Evolutionary conservation across 2,113 vertebrate species (phyloP).

Genomic region (Zosterops japonicus): DNA sequence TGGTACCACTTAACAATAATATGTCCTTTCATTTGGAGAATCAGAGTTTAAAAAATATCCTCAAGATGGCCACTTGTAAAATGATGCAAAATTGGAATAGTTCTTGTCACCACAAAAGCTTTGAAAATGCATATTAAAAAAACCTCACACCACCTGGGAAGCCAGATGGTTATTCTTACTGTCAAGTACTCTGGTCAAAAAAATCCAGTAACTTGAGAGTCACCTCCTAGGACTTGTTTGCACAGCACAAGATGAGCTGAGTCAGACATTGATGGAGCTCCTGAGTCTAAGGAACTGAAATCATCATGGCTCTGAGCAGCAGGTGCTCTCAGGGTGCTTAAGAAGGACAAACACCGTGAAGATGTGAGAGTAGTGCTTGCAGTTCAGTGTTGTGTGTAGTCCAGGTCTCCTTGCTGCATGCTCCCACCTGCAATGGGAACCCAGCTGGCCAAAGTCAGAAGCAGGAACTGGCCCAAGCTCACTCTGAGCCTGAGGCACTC

Average conservation of each 20-base stretch:
- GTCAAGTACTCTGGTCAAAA: not conserved
- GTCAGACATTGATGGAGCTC: fast-evolving
- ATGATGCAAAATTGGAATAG: not conserved
- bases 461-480: not conserved
- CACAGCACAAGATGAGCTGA: not conserved
- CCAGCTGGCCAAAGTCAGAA: not conserved
- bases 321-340: not conserved
- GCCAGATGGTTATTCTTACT: not conserved
- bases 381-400: not conserved
- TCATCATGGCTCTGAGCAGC: not conserved
- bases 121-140: not conserved
- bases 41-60: not conserved
- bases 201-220: not conserved
- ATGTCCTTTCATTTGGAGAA: not conserved
- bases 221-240: not conserved
- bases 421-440: not conserved
- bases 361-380: not conserved
- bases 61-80: not conserved
- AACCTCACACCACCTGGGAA: not conserved
- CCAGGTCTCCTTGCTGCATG: not conserved
- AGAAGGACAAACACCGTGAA: not conserved
- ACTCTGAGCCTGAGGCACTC: not conserved
- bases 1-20: not conserved
- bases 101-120: not conserved
- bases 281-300: not conserved